Evolutionary conservation across 2,113 vertebrate species (phyloP).

Genomic region (Brachypodius melanocephalos): DNA sequence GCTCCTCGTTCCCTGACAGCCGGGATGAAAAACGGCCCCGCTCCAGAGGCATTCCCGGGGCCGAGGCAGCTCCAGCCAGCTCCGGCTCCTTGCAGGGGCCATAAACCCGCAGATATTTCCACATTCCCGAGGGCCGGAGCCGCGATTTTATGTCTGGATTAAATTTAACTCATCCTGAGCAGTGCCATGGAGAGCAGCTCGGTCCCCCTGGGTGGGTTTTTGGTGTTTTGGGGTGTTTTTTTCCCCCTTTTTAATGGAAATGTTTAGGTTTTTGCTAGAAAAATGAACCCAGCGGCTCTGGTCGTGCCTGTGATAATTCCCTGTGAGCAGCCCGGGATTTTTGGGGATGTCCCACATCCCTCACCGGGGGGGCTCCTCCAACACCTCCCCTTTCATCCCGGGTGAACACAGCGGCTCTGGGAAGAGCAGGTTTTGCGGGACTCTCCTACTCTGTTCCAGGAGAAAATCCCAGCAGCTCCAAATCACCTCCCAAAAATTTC

Average conservation of each 20-base stretch:
- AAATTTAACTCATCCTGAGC: background rate
- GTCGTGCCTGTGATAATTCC: fast-evolving
- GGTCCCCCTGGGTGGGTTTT: fast-evolving
- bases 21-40: background rate
- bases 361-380: background rate
- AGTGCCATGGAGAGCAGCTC: background rate
- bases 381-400: background rate
- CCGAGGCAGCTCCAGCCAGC: background rate
- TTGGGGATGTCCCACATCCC: background rate
- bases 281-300: background rate
- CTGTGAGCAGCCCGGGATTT: background rate
- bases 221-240: background rate
- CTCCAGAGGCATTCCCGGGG: background rate
- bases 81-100: background rate
- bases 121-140: background rate
- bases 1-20: background rate
- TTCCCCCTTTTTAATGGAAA: background rate
- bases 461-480: background rate
- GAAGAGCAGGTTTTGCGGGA: background rate
- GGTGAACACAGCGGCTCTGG: background rate
- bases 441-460: background rate
- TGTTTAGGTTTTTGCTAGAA: background rate
- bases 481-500: background rate
- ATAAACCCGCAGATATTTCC: background rate
- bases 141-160: background rate